phyloP scores from a whole-genome alignment of 1,140 invertebrate genomes.

The Trachelipus rathkii region DNA sequence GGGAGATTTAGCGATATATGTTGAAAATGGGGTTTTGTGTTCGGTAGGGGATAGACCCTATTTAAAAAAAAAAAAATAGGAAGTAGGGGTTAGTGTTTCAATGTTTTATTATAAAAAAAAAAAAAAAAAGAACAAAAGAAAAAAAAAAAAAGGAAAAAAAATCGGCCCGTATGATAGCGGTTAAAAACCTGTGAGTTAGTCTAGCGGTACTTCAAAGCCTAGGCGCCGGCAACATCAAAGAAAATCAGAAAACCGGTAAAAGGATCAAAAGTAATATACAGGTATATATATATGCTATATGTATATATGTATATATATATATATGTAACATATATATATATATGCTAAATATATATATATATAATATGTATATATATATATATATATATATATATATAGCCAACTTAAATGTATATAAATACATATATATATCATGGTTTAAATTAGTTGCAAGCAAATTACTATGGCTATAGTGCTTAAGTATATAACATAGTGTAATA shows the following conservation, averaged over 20 bases:
- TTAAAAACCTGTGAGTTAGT: slow-evolving; percentile 13
- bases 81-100: not conserved
- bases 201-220: slow-evolving; percentile 11
- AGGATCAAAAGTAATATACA: not conserved
- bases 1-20: not conserved
- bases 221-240: slow-evolving; percentile 7
- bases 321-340: slow-evolving; percentile 8
- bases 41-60: too few species aligned
- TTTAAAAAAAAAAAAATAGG: not conserved
- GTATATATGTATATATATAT: slow-evolving; percentile 8
- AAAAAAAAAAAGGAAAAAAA: not conserved
- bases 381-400: slow-evolving; percentile 2
- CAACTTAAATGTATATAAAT: not conserved
- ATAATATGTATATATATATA: not conserved
- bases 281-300: not conserved
- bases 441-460: too few species aligned
- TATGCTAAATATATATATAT: slow-evolving; percentile 10
- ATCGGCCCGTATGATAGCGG: slow-evolving; percentile 7
- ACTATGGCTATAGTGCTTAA: too few species aligned
- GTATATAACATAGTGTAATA: too few species aligned
- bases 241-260: slow-evolving; percentile 7
- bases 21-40: too few species aligned
- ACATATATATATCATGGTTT: too few species aligned
- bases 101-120: slow-evolving; percentile 4
- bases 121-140: not conserved